Percentiles rank a stretch among this genome's conserved stretches.
Evolutionary conservation across 2,888 invertebrate species (phyloP).

Genomic region (Hyles lineata): DNA sequence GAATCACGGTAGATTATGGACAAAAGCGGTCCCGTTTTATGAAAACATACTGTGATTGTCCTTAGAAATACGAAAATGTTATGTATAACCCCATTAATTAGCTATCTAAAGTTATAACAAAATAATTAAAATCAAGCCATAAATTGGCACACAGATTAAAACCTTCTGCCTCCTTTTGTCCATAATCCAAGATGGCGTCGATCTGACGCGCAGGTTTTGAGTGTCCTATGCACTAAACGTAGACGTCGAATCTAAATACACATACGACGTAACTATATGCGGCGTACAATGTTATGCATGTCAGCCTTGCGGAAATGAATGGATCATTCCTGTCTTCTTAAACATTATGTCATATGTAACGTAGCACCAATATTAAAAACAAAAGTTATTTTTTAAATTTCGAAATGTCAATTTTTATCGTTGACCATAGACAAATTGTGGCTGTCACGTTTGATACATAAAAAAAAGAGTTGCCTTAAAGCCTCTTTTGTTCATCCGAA

Average conservation of each 20-base stretch:
- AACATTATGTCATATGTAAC: conserved; percentile 20
- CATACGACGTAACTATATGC: conserved; percentile 42
- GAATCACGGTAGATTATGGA: conserved; percentile 4
- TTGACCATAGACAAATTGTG: not conserved
- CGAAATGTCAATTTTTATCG: conserved; percentile 29
- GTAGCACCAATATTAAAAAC: conserved; percentile 27
- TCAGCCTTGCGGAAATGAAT: conserved; percentile 10
- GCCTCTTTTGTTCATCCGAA: no score
- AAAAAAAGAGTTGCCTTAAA: no score
- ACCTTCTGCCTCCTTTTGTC: conserved; percentile 3
- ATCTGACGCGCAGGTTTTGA: not conserved
- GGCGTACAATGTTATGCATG: conserved; percentile 37
- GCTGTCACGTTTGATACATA: not conserved
- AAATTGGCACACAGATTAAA: not conserved
- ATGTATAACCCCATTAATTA: no score
- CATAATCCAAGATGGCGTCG: conserved; percentile 24
- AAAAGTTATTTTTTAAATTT: conserved; percentile 17
- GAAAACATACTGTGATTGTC: not conserved
- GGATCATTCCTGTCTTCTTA: conserved; percentile 5
- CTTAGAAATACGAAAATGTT: not conserved
- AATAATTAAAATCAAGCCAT: not conserved
- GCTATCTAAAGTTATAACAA: not conserved
- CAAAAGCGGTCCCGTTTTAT: not conserved
- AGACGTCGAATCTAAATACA: conserved; percentile 77
- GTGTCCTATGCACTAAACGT: conserved; percentile 56